Evolutionary conservation across 2,888 invertebrate genomes (phyloP), one percentile per base, ranked within the genome.

Genomic region (Drosophila mulleri): DNA sequence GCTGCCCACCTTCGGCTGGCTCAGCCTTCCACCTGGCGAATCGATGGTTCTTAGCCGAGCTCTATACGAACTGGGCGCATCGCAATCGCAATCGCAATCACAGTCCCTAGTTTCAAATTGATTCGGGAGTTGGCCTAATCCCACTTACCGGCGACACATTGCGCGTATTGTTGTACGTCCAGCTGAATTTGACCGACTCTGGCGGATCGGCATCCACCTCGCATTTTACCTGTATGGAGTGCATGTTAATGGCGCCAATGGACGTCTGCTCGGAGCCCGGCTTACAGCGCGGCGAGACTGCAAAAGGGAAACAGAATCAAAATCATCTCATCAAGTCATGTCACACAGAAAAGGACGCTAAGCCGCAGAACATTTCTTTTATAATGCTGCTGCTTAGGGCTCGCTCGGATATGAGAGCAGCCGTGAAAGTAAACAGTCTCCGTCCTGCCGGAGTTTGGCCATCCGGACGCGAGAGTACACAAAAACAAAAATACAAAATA

Each of bases 131-230:
- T 26, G 7, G 32, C 32, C 32, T 32, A 32, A 32, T 32, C 3
- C 3, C 63, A 91, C 94, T 92, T 91, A 97, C 95, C 68, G 96
- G 96, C 68, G 96, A 94, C 59, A 97, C 96, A 91, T 96, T 96
- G 76, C 94, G 94, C 39, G 96, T 96, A 35, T 96, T 96, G 91
- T 97, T 97, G 91, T 96, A 97, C 14, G 97, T 97, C 97, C 97
- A 97, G 80, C 96, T 96, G 92, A 97, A 97, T 83, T 95, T 94
- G 42, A 96, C 93, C 0, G 95, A 94, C 61, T 95, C 95, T 20
- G 95, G 94, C 0, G 97, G 96, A 52, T 96, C 95, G 0, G 98
- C 96, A 74, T 96, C 96, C 59, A 98, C 96, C 74, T 97, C 96
- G 91, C 98, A 98, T 60, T 95, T 94, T 11, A 97, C 95, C 61